Conservation (phyloP, 2,888 invertebrate species). For the Syrphus vitripennis region DNA sequence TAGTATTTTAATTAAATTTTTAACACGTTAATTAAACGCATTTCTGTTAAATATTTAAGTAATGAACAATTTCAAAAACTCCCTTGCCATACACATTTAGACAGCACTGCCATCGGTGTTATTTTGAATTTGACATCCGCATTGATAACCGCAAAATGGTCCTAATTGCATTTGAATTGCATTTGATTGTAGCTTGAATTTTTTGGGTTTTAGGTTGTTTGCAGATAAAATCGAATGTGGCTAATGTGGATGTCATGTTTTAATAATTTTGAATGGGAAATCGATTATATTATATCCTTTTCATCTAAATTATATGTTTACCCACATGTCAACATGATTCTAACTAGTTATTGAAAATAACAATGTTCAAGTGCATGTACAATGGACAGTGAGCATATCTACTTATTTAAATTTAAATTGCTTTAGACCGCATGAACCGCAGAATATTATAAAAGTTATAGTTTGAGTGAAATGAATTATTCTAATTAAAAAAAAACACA, state of each 20-base stretch:
- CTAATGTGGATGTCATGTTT: neutral
- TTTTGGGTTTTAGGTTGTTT: neutral
- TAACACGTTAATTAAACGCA: no score
- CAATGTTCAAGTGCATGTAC: neutral
- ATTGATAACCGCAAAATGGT: constrained; percentile 9
- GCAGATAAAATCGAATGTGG: neutral
- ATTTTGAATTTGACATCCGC: neutral
- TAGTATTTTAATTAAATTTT: no score
- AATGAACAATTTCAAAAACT: no score
- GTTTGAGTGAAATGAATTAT: no score
- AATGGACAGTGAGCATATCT: no score
- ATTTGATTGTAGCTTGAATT: neutral
- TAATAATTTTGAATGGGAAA: neutral
- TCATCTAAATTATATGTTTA: neutral
- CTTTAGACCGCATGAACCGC: no score
- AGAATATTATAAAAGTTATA: no score
- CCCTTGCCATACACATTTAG: no score
- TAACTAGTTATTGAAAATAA: neutral
- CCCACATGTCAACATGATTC: neutral
- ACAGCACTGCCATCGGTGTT: neutral
- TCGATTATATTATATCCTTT: neutral
- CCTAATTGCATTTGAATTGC: neutral
- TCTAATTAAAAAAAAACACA: no score
- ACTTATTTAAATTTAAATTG: no score
- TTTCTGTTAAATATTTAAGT: no score